phyloP scores from a whole-genome alignment of 1,140 invertebrate genomes.

The Subanguina moxae region DNA sequence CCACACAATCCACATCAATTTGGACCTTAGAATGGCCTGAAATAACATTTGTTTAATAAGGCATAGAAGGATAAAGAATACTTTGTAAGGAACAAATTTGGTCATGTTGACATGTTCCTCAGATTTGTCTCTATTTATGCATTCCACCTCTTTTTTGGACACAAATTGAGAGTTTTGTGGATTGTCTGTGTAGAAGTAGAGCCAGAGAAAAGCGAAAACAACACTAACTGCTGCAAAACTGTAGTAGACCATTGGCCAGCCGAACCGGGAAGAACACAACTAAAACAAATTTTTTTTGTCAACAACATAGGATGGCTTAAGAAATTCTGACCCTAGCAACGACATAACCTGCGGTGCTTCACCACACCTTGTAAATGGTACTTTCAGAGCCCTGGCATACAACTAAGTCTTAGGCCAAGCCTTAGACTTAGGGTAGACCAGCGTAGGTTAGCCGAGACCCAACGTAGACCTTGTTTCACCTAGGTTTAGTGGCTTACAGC shows the following conservation, averaged over 20 bases:
- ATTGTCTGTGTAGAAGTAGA: slow-evolving; percentile 36
- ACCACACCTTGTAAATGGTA: too few relatives aligned
- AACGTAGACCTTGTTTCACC: too few relatives aligned
- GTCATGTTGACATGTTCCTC: slow-evolving; percentile 24
- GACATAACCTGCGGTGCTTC: too few relatives aligned
- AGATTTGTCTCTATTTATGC: slow-evolving; percentile 29
- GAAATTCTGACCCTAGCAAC: too few relatives aligned
- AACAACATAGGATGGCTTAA: too few relatives aligned
- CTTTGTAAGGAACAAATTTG: slow-evolving; percentile 35
- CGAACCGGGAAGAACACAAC: slow-evolving; percentile 27
- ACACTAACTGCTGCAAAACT: slow-evolving; percentile 26
- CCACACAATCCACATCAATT: slow-evolving; percentile 32
- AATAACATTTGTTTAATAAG: slow-evolving; percentile 4
- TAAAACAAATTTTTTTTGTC: background rate
- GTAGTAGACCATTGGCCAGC: slow-evolving; percentile 40
- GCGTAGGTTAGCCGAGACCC: too few relatives aligned
- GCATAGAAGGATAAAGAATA: slow-evolving; percentile 3
- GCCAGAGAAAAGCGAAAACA: slow-evolving; percentile 27
- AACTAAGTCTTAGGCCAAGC: too few relatives aligned
- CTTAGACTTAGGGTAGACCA: too few relatives aligned
- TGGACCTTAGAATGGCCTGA: slow-evolving; percentile 33
- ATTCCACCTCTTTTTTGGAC: slow-evolving; percentile 9
- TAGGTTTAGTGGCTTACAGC: too few relatives aligned
- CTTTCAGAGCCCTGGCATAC: too few relatives aligned
- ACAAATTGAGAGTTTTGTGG: slow-evolving; percentile 35